Conservation (phyloP, 2,113 vertebrate genomes). For the Amphilophus citrinellus region DNA sequence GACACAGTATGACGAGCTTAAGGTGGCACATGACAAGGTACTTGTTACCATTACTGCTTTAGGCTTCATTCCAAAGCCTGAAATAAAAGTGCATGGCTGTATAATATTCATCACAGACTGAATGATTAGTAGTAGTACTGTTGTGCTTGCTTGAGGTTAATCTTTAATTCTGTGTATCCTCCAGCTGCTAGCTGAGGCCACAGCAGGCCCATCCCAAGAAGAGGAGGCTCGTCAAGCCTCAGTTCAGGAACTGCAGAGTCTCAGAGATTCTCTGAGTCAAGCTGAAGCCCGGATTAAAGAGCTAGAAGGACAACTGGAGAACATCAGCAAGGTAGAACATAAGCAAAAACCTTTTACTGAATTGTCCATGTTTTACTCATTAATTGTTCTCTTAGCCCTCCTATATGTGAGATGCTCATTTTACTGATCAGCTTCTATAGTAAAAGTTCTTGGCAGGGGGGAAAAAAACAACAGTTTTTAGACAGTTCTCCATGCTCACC, state of each 20-base stretch:
- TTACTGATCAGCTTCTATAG: not conserved
- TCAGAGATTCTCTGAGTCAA: slow-evolving; percentile 87
- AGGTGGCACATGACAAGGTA: slow-evolving; percentile 91
- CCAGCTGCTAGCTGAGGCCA: slow-evolving; percentile 86
- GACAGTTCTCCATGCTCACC: not conserved
- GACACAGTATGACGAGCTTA: slow-evolving; percentile 96
- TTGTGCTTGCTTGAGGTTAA: not conserved
- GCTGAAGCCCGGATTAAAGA: slow-evolving; percentile 86
- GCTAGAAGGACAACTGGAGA: slow-evolving; percentile 89
- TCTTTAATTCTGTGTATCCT: not conserved
- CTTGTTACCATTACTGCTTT: not conserved
- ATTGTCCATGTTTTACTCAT: not conserved
- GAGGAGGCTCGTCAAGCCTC: slow-evolving; percentile 88
- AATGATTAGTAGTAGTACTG: not conserved
- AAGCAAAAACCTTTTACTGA: not conserved
- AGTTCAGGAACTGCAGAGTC: slow-evolving; percentile 89
- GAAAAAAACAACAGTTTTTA: not conserved
- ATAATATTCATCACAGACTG: rapidly evolving
- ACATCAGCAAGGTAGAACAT: slow-evolving; percentile 86
- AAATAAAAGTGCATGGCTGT: not conserved
- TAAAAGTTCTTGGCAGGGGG: rapidly evolving
- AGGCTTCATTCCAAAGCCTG: not conserved
- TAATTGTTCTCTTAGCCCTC: no score
- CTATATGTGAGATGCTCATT: rapidly evolving
- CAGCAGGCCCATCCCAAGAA: slow-evolving; percentile 85